Conservation (phyloP, 1,140 invertebrate species). For the Drosophila lacteicornis region DNA sequence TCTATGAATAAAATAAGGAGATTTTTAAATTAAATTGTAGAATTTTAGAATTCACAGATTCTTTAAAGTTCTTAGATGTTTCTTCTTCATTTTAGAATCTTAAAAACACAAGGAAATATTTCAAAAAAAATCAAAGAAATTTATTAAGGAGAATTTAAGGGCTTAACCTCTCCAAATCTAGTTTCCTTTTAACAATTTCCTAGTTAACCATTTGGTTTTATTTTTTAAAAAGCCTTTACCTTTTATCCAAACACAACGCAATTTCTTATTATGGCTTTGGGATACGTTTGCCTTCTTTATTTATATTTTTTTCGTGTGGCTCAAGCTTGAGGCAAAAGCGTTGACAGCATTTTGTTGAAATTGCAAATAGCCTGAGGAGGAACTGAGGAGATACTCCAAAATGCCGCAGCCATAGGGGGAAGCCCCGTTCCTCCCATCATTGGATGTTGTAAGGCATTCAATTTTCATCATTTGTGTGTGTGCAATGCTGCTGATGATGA, state of each 20-base stretch:
- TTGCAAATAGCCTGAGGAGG: slow-evolving; percentile 43
- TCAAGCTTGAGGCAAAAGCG: slow-evolving; percentile 44
- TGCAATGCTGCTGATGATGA: not conserved
- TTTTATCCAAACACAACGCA: not conserved
- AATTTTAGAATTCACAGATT: no score
- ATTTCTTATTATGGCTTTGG: slow-evolving; percentile 17
- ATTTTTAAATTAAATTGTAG: no score
- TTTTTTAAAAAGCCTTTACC: not conserved
- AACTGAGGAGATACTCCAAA: slow-evolving; percentile 25
- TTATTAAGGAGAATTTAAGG: not conserved
- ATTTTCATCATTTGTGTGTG: slow-evolving; percentile 61
- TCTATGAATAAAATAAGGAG: no score
- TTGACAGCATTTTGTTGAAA: slow-evolving; percentile 75
- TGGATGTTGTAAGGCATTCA: slow-evolving; percentile 74
- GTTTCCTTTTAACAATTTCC: not conserved
- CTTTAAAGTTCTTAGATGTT: not conserved
- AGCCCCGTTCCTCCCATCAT: not conserved
- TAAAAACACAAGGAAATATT: not conserved
- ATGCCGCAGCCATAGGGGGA: slow-evolving; percentile 5
- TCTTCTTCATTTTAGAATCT: no score
- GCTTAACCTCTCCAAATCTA: no score
- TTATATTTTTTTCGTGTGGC: slow-evolving; percentile 23
- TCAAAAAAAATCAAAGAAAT: not conserved
- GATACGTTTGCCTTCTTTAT: slow-evolving; percentile 12
- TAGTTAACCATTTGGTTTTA: not conserved